Base-by-base conservation (phyloP, 2,797 vertebrate species). In the Meriones psammophilus region DNA sequence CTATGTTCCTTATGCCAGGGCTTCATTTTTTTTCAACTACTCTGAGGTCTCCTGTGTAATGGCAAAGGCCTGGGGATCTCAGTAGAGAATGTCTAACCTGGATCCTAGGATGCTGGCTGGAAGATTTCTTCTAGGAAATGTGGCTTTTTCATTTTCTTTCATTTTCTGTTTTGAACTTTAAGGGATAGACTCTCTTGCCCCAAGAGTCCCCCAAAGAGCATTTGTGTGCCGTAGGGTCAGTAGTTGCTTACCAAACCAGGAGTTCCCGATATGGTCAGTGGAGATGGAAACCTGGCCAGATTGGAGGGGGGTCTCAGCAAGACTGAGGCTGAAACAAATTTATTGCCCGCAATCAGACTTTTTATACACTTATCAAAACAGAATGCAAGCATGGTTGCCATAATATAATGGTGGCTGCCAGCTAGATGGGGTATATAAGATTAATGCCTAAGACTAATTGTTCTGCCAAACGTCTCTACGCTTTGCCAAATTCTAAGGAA, bases 71-170 rank as follows among this genome's bases (percentile, higher is more conserved):
- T 8, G 0, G 39, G 0, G 0, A 22, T 46, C 73, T 95, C 81
- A 88, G 73, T 60, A 87, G 28, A 89, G 28, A 62, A 3, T 4
- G 46, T 26, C 42, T 26, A n/a, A 84, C 22, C 76, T 81, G 28
- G 58, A 17, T 68, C 46, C 60, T 33, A 15, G 50, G 15, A 74
- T 85, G 8, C 10, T 56, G 18, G 10, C 42, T 56, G 24, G 46
- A 30, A 58, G 85, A 88, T 22, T 71, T 9, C 58, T 92, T 90
- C 94, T 88, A 54, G 88, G 77, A 81, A 93, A 92, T 58, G 64
- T 54, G 71, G 9, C 60, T 87, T 80, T 56, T 18, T 1, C 28
- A 46, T 69, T 90, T 93, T 92, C 42, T 33, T 58, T 58, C 58
- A 62, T n/a, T n/a, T n/a, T 62, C 60, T 93, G 20, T 86, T 84